Evolutionary conservation across 2,113 vertebrate genomes (phyloP), one percentile per base, ranked within the genome.

Genomic region (Coturnix japonica): DNA sequence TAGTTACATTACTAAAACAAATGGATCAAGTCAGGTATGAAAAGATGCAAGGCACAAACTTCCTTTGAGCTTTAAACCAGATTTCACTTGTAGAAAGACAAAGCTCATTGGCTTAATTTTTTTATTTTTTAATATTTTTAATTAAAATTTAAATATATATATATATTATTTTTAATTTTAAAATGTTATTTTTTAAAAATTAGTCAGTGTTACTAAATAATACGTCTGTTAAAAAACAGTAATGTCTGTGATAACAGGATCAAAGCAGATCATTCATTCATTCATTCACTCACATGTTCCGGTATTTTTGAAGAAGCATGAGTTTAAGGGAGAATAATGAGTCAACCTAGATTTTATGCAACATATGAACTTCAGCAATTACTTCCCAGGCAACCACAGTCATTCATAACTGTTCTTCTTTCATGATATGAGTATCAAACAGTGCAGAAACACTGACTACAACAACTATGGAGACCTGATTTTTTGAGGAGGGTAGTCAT

Each of bases 401-500:
- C 63, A 49, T 12, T 56, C 44, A 5, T 6, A 35, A 60, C 47
- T 0, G 1, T 37, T 39, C 25, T 60, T 72, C 13, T 81, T 39
- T 72, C 9, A 15, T 28, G 31, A 26, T 25, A 23, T 53, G 23
- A 20, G 4, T 9, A 69, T 51, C n/a, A 74, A 77, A 20, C 8
- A 67, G 1, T 80, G 41, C 8, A 82, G 39, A 65, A 92, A 84
- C 41, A 28, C 11, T 87, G 35, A 76, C 19, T 57, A 53, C 5
- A 87, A 33, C 15, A 87, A 63, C 4, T 25, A 56, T 28, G 43
- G 19, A 35, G 86, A 84, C 3, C 17, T 26, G 12, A 7, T 11
- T 86, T 60, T 80, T 77, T 80, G 22, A 37, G 13, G 33, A 31
- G 5, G 0, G 6, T 1, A 0, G 5, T 8, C 51, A 3, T 3